Base-by-base conservation (phyloP, 1,140 invertebrate genomes). In the Procambarus virginalis region DNA sequence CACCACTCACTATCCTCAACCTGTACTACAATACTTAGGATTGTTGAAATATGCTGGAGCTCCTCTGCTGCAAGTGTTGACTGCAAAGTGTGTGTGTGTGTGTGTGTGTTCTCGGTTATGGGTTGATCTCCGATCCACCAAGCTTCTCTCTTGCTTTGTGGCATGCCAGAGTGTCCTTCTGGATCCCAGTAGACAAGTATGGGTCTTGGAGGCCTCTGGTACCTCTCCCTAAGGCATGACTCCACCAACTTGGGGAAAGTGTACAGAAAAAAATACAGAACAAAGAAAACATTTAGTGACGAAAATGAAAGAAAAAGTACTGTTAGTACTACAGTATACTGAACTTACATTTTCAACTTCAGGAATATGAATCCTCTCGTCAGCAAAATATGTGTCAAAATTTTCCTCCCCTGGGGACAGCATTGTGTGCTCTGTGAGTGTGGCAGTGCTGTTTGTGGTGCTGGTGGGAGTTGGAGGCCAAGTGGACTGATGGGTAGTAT, bases 301-400 rank as follows among this genome's bases (percentile, higher is more conserved):
- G 34, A 49, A 64, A 49, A 17, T 78, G 75, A 86, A 70, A 75
- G 34, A 34, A 34, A 34, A 34, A 34, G 34, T 34, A 34, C 34
- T 1, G 34, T 34, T 34, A 34, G 34, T 34, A 34, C 34, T 34
- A 34, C 34, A 34, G 34, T 34, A 34, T 34, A 34, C 34, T 34
- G 91, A 14, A 92, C 93, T 93, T 93, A 95, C 95, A 92, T 93
- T 93, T 90, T 95, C 94, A 83, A 93, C 92, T 68, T 95, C 94
- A 10, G 96, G 96, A 92, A 96, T 95, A 2, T 93, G 93, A 80
- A 96, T 94, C 92, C 94, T 95, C 91, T 96, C 94, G 91, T 96
- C 94, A 8, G 95, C 94, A 93, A 96, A 96, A 92, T 96, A 96
- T 2, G 96, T 95, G 68, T 86, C 75, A 68, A 84, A 80, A 8